These are phyloP conservation scores for Lycopodina hypogea DNA, from an alignment of 37 sponge, comb jelly and placozoan genomes.

Conservation along the genomic window DNA sequence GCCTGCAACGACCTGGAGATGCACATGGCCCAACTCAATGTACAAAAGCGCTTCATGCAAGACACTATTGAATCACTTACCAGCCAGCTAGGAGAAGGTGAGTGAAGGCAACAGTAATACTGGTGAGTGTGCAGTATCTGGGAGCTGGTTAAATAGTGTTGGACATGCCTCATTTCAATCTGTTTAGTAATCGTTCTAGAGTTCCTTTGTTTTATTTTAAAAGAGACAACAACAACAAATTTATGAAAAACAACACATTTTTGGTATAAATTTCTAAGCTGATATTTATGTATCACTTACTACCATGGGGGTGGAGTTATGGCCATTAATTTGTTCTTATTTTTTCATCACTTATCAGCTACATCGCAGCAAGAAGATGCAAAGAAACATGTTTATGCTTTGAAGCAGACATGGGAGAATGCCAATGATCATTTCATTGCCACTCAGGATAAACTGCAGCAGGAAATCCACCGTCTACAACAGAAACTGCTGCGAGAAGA, in stretches of 20 bases:
- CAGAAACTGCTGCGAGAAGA: slow-evolving; percentile 7
- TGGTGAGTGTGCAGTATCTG: too few relatives aligned
- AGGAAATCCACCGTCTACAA: slow-evolving; percentile 19
- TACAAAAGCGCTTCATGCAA: slow-evolving; percentile 34
- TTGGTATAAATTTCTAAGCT: too few relatives aligned
- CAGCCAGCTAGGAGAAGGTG: background rate
- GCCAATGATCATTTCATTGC: slow-evolving; percentile 70
- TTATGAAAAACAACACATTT: too few relatives aligned
- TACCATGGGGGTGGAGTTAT: too few relatives aligned
- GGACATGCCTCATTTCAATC: too few relatives aligned
- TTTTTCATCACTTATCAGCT: background rate
- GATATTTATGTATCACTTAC: too few relatives aligned
- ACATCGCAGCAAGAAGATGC: slow-evolving; percentile 7
- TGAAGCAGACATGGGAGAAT: slow-evolving; percentile 55
- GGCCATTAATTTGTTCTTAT: too few relatives aligned
- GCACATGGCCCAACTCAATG: slow-evolving; percentile 39
- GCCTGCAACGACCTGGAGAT: slow-evolving; percentile 63
- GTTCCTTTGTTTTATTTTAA: too few relatives aligned
- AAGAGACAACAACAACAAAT: too few relatives aligned
- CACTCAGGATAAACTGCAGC: slow-evolving; percentile 46
- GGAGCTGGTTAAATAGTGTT: too few relatives aligned
- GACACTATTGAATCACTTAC: background rate
- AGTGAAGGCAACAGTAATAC: too few relatives aligned
- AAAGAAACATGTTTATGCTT: background rate
- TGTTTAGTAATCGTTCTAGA: too few relatives aligned